A percentile compares a stretch with the other conserved stretches of the same genome.
Conservation (phyloP, 2,797 vertebrate genomes). For the Crypturellus tataupa region DNA sequence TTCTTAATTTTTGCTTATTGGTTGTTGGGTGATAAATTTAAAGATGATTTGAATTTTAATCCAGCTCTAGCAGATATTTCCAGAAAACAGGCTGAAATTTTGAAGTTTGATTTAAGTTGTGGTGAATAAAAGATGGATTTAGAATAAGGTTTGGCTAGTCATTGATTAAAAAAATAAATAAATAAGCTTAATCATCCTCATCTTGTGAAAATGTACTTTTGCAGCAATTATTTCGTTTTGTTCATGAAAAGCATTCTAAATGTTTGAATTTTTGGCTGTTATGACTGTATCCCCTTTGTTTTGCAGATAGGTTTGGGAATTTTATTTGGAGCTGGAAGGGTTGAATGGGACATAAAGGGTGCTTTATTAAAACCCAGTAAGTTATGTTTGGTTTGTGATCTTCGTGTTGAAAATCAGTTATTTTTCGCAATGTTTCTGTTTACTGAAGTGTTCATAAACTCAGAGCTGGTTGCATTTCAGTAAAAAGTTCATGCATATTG, state of each 20-base stretch:
- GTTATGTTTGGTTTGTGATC: background rate
- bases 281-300: background rate
- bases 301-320: background rate
- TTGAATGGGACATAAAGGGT: background rate
- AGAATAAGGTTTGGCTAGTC: background rate
- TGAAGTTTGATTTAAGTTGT: background rate
- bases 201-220: background rate
- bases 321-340: background rate
- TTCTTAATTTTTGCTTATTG: background rate
- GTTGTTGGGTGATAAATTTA: background rate
- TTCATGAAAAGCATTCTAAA: background rate
- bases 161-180: background rate
- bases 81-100: background rate
- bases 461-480: background rate
- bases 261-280: background rate
- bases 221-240: background rate
- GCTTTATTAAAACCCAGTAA: background rate
- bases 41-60: conserved; percentile 25
- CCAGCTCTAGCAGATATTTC: background rate
- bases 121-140: background rate
- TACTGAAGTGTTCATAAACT: background rate
- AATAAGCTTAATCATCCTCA: background rate
- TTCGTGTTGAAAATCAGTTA: background rate
- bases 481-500: background rate
- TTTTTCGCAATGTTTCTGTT: background rate